Base-by-base conservation (phyloP, 2,888 invertebrate genomes). In the Microctonus brassicae region DNA sequence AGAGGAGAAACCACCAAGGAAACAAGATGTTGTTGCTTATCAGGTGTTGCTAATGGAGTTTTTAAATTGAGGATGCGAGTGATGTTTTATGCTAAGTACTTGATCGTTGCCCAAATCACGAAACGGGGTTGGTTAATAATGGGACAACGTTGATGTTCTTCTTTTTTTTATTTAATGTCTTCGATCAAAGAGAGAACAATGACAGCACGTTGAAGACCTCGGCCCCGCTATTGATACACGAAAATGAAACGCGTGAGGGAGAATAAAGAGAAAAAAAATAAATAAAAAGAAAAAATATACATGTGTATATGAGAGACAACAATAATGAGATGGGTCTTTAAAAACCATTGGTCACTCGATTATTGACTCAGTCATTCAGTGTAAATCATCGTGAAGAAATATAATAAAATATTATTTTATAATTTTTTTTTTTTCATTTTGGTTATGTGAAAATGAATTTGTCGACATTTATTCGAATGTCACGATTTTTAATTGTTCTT, bases 51-150 rank as follows among this genome's bases (percentile, higher is more conserved):
- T 79, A 80, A 79, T 76, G 72, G 65, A 66, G 70, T 70, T 71
- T 76, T 72, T 65, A 76, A 79, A 78, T 78, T 75, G 74, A 74
- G 78, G 78, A 78, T 80, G 75, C 77, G 77, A 74, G 74, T 71
- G 79, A 80, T 83, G 83, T 83, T 83, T 84, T 83, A 84, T 84
- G 83, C 79, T 83, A 84, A 84, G 82, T 81, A 79, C 69, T 73
- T 64, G 73, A 83, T 84, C 80, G 74, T 73, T 74, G 80, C 74
- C 72, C 83, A 75, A 78, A 81, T 81, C 83, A 84, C 83, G 83
- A 76, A 79, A 72, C 69, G 72, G 36, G 73, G 76, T 77, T 47
- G 75, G 74, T 79, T 77, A 78, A 81, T 80, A 80, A 80, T 76
- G 77, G n/a, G 77, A 76, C 75, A 75, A 57, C 73, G 74, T 68